phyloP scores from a whole-genome alignment of 2,888 invertebrate genomes.

The Melanotus villosus region DNA sequence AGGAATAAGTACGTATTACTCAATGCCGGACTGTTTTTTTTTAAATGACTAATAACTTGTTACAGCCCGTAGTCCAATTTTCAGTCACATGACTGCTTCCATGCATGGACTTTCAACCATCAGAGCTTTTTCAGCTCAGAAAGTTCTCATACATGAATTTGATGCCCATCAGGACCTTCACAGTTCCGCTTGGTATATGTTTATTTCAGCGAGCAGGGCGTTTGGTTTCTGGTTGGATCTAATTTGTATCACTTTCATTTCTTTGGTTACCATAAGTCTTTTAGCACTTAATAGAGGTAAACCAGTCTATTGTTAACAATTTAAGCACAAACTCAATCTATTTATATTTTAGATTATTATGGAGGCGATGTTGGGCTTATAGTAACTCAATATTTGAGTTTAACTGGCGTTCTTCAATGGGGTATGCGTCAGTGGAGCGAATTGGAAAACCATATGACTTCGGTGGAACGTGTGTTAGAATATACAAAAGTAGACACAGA shows the following conservation, averaged over 20 bases:
- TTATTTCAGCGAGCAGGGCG: slow-evolving; percentile 74
- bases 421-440: slow-evolving; percentile 90
- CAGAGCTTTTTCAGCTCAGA: slow-evolving; percentile 76
- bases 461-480: slow-evolving; percentile 83
- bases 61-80: slow-evolving; percentile 81
- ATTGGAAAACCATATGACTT: slow-evolving; percentile 84
- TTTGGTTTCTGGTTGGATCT: slow-evolving; percentile 79
- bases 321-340: background rate
- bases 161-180: slow-evolving; percentile 75
- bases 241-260: slow-evolving; percentile 75
- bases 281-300: slow-evolving; percentile 50
- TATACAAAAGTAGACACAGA: slow-evolving; percentile 68
- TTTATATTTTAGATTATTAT: slow-evolving; percentile 24
- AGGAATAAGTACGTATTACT: slow-evolving; percentile 70
- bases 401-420: slow-evolving; percentile 79
- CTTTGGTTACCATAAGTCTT: slow-evolving; percentile 68
- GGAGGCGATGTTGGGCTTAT: slow-evolving; percentile 83
- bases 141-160: slow-evolving; percentile 73
- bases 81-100: slow-evolving; percentile 79
- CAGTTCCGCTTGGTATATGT: slow-evolving; percentile 80
- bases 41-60: slow-evolving; percentile 17
- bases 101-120: slow-evolving; percentile 82
- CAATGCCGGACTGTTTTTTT: background rate
- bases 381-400: slow-evolving; percentile 82
- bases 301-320: background rate